phyloP scores from a whole-genome alignment of 1,140 invertebrate species.

The Rhopalosiphum maidis region DNA sequence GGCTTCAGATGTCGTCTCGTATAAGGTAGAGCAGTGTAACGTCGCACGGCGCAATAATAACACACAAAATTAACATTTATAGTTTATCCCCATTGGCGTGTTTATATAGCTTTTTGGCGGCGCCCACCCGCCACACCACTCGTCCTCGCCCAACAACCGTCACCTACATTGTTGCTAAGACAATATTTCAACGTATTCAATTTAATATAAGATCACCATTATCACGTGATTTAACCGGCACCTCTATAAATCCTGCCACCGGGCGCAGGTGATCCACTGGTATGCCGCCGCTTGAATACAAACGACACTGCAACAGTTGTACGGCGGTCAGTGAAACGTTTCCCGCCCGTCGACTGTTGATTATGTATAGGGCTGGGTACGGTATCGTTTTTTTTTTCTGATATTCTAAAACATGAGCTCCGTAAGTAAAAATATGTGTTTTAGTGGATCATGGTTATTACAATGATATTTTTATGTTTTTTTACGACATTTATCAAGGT shows the following conservation, averaged over 20 bases:
- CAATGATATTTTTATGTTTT: neutral
- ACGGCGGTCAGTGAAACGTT: neutral
- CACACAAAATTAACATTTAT: neutral
- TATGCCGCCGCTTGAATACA: neutral
- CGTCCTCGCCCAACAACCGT: neutral
- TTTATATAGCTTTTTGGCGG: neutral
- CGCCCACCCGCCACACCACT: neutral
- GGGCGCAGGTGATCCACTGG: neutral
- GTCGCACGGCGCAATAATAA: neutral
- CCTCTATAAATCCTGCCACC: neutral
- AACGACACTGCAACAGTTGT: neutral
- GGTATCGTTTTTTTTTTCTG: neutral
- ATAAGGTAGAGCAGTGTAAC: neutral
- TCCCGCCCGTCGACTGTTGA: neutral
- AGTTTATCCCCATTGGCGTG: slow-evolving; percentile 6
- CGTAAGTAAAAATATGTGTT: neutral
- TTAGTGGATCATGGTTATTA: neutral
- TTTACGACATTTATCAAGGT: neutral
- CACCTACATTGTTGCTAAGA: neutral
- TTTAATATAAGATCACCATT: neutral
- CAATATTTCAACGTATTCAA: slow-evolving; percentile 5
- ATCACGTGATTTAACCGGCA: neutral
- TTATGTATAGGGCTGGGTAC: neutral
- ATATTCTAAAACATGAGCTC: neutral
- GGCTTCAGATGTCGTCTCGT: neutral